A percentile compares a stretch with the other conserved stretches of the same genome.
phyloP scores from a whole-genome alignment of 2,797 vertebrate genomes.

The Gobionotothen gibberifrons region DNA sequence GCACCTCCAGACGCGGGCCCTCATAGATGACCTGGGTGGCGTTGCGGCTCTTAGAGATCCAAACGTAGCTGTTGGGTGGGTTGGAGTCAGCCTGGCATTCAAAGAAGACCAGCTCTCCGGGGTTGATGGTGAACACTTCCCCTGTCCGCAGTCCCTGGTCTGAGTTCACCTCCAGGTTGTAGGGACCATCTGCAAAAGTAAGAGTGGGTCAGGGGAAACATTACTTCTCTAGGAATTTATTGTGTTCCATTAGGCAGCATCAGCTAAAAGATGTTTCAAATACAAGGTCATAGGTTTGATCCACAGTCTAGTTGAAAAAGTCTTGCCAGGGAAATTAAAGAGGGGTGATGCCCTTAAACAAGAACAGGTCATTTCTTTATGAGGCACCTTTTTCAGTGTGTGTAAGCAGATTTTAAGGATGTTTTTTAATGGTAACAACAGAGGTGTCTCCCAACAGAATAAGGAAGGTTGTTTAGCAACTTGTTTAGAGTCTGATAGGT shows the following conservation, averaged over 20 bases:
- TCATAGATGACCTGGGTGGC: constrained; percentile 86
- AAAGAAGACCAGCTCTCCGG: constrained; percentile 90
- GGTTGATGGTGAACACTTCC: constrained; percentile 92
- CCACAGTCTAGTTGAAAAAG: not conserved
- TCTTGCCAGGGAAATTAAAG: not conserved
- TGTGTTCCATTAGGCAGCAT: not conserved
- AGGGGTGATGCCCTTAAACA: constrained; percentile 6
- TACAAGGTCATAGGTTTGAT: not conserved
- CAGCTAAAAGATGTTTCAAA: not conserved
- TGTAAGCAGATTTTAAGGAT: not conserved
- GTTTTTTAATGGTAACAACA: not conserved
- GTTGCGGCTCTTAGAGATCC: constrained; percentile 90
- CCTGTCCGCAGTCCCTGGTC: constrained; percentile 89
- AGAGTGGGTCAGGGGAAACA: constrained; percentile 25
- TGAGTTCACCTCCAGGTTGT: constrained; percentile 93
- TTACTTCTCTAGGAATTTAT: constrained; percentile 16
- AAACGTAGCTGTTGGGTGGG: constrained; percentile 93
- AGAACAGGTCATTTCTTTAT: not conserved
- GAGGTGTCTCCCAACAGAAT: not conserved
- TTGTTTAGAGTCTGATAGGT: not conserved
- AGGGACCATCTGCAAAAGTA: constrained; percentile 90
- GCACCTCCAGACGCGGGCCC: constrained; percentile 89
- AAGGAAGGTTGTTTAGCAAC: not conserved
- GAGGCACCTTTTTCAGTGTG: not conserved
- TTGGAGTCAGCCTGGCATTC: constrained; percentile 96